Evolutionary conservation across 2,888 invertebrate genomes (phyloP), one percentile per base, ranked within the genome.

Genomic region (Deladenus siricidicola): DNA sequence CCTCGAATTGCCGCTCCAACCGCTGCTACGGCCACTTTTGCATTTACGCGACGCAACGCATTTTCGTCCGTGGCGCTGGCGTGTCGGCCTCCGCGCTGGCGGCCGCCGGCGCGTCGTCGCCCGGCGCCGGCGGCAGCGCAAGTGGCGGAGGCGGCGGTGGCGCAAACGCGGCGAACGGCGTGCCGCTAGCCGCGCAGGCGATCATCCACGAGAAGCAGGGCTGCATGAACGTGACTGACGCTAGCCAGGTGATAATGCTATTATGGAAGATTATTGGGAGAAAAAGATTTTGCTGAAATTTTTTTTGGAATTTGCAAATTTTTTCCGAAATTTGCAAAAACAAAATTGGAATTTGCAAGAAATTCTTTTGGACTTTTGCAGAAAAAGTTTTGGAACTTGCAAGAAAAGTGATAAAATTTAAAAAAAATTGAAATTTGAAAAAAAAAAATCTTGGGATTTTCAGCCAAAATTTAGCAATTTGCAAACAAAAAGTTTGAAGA

Each of bases 201-300:
- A 51, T 67, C 26, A 65, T 70, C 30, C 58, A 67, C 42, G 74
- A 77, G 60, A 65, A 70, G 29, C 77, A 78, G 51, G 77, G 77
- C 3, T 77, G 77, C 57, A 70, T 77, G 43, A 77, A 77, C 61
- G 75, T 78, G 8, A 73, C 76, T 4, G 71, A 76, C 52, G 64
- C 59, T 49, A 58, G 58, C 6, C 68, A 72, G 54, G 63, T 63
- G 23, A 23, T 55, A 4, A 8, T 29, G 8, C 50, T n/a, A 6
- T 45, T n/a, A n/a, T n/a, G n/a, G n/a, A n/a, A n/a, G n/a, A n/a
- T n/a, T n/a, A n/a, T n/a, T n/a, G n/a, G n/a, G n/a, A n/a, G n/a
- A n/a, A n/a, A n/a, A n/a, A n/a, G n/a, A n/a, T n/a, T n/a, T n/a
- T n/a, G n/a, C n/a, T n/a, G n/a, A n/a, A n/a, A n/a, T n/a, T n/a